Percentiles rank a stretch among this genome's conserved stretches.
Conservation (phyloP, 2,797 vertebrate genomes). For the Rallus crepitans region DNA sequence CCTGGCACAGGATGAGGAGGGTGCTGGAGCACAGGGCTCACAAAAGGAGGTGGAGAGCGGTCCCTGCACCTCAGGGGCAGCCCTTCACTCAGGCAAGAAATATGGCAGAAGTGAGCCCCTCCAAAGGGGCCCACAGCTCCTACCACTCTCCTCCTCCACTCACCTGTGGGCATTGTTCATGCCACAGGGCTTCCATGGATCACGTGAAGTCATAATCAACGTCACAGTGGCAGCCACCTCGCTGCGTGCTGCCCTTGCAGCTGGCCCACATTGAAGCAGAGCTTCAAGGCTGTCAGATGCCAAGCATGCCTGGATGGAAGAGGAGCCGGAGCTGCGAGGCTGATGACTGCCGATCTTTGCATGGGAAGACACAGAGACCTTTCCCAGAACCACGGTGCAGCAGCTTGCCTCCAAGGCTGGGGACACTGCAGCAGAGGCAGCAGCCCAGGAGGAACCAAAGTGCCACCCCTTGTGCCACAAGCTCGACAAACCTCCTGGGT, state of each 20-base stretch:
- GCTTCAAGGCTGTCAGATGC: background rate
- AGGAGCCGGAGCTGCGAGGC: background rate
- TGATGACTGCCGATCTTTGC: background rate
- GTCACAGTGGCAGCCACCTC: background rate
- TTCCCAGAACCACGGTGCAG: too few relatives aligned
- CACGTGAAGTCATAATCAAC: too few relatives aligned
- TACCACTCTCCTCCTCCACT: background rate
- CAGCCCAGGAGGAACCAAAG: background rate
- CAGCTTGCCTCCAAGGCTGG: too few relatives aligned
- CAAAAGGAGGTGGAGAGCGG: too few relatives aligned
- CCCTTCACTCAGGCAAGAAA: background rate
- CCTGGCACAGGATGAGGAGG: too few relatives aligned
- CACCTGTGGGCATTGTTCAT: too few relatives aligned
- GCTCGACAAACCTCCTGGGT: rapidly evolving
- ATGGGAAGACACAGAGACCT: background rate
- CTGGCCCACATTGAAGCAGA: background rate
- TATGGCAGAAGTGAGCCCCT: background rate
- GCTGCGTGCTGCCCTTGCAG: background rate
- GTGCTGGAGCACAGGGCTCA: too few relatives aligned
- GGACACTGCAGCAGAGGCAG: too few relatives aligned
- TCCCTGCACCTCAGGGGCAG: too few relatives aligned
- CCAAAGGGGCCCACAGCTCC: background rate
- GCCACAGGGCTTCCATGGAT: background rate
- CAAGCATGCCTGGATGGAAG: background rate
- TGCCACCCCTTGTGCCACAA: too few relatives aligned